Percentiles rank a stretch among this genome's conserved stretches.
Evolutionary conservation across 1,140 invertebrate species (phyloP).

Genomic region (Bradysia coprophila): DNA sequence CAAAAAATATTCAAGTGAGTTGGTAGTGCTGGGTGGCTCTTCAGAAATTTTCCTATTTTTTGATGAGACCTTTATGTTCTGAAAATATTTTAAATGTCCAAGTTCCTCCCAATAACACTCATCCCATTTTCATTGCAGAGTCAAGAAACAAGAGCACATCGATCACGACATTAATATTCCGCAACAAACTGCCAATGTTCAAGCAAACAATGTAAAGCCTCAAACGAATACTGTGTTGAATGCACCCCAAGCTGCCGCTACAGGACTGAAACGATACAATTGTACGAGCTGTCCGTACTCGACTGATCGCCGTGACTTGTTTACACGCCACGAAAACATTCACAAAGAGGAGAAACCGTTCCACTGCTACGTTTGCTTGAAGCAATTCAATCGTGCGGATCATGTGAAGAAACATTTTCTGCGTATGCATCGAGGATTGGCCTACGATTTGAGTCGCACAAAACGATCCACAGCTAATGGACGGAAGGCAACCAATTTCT

Average conservation of each 20-base stretch:
- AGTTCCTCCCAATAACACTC: too few species aligned
- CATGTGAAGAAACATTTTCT: constrained; percentile 89
- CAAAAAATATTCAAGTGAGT: constrained; percentile 2
- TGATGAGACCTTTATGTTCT: too few species aligned
- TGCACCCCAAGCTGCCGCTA: constrained; percentile 5
- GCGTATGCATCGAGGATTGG: constrained; percentile 71
- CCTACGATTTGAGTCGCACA: constrained; percentile 70
- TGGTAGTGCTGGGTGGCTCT: too few species aligned
- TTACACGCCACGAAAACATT: constrained; percentile 90
- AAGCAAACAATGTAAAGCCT: background rate
- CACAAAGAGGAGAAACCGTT: constrained; percentile 87
- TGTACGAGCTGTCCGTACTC: constrained; percentile 76
- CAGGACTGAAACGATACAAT: constrained; percentile 49
- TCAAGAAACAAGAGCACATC: background rate
- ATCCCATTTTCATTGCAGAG: background rate
- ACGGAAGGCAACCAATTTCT: background rate
- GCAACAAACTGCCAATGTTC: background rate
- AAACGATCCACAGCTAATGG: constrained; percentile 13
- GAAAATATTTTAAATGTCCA: too few species aligned
- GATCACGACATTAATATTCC: background rate
- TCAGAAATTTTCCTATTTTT: too few species aligned
- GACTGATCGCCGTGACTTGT: constrained; percentile 81
- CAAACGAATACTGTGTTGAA: background rate
- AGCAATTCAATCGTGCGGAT: constrained; percentile 85
- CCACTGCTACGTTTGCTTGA: constrained; percentile 78